These are phyloP conservation scores for Dione juno DNA, from an alignment of 2,888 invertebrate species.

Conservation along the genomic window DNA sequence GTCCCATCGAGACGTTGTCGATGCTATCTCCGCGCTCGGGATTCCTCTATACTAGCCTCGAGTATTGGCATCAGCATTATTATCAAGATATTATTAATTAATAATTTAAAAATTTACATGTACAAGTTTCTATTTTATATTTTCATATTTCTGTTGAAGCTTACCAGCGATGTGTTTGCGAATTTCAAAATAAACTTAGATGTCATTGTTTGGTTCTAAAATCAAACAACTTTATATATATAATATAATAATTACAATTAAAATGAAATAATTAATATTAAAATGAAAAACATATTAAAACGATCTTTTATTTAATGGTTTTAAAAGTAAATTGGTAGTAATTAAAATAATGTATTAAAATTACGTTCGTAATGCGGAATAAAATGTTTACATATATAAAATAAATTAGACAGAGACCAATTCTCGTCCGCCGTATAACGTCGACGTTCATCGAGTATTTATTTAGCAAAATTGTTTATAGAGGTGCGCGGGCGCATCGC, in stretches of 20 bases:
- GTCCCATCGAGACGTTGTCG: conserved; percentile 64
- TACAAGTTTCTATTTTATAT: no score
- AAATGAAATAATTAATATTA: no score
- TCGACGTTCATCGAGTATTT: conserved; percentile 62
- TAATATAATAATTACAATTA: no score
- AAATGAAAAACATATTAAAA: background rate
- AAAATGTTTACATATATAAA: conserved; percentile 2
- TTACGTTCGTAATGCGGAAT: background rate
- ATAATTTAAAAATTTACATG: background rate
- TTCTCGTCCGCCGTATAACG: conserved; percentile 47
- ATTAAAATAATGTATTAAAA: background rate
- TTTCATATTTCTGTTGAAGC: no score
- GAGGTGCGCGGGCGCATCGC: conserved; percentile 58
- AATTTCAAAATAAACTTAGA: no score
- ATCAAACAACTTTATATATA: no score
- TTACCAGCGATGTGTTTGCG: no score
- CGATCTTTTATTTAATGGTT: background rate
- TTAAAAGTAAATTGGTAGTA: background rate
- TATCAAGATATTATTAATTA: conserved; percentile 6
- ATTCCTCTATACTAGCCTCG: conserved; percentile 58
- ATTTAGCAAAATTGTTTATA: conserved; percentile 76
- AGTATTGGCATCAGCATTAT: conserved; percentile 51
- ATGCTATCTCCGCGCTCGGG: conserved; percentile 69
- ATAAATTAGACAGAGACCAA: conserved; percentile 48
- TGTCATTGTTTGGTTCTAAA: no score